These are phyloP conservation scores for Eubucco bourcierii DNA, from an alignment of 2,113 vertebrate species.

Conservation along the genomic window DNA sequence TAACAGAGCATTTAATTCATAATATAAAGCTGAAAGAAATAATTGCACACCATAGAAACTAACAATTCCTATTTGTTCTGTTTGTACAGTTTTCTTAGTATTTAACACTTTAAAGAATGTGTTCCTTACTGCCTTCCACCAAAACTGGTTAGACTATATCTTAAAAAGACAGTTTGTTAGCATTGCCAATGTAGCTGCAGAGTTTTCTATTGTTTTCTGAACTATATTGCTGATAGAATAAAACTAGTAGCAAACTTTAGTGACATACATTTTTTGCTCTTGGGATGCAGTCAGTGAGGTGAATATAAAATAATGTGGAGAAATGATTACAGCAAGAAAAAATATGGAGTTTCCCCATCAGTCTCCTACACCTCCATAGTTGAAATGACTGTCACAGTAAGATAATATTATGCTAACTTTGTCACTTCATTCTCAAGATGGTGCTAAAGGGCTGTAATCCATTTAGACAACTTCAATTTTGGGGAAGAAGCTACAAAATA, in stretches of 20 bases:
- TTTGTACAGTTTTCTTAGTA: background rate
- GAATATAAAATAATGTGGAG: conserved; percentile 8
- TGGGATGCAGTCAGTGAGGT: conserved; percentile 25
- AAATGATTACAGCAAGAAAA: background rate
- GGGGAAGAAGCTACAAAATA: background rate
- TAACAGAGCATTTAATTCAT: background rate
- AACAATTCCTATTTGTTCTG: background rate
- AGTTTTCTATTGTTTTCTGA: conserved; percentile 33
- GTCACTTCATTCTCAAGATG: conserved; percentile 15
- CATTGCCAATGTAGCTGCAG: background rate
- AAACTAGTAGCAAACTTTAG: background rate
- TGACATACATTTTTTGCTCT: background rate
- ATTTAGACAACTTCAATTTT: background rate
- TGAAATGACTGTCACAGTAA: background rate
- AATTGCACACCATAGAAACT: background rate
- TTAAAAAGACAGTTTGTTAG: conserved; percentile 30
- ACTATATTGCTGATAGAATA: background rate
- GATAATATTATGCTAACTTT: background rate
- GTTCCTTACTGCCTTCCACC: background rate
- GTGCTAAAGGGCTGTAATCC: background rate
- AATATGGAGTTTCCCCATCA: conserved; percentile 16
- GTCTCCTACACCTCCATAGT: background rate
- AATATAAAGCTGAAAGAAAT: background rate
- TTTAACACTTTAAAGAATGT: background rate
- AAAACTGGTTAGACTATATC: background rate